Conservation (phyloP, 2,113 vertebrate genomes). For the Petaurus breviceps region DNA sequence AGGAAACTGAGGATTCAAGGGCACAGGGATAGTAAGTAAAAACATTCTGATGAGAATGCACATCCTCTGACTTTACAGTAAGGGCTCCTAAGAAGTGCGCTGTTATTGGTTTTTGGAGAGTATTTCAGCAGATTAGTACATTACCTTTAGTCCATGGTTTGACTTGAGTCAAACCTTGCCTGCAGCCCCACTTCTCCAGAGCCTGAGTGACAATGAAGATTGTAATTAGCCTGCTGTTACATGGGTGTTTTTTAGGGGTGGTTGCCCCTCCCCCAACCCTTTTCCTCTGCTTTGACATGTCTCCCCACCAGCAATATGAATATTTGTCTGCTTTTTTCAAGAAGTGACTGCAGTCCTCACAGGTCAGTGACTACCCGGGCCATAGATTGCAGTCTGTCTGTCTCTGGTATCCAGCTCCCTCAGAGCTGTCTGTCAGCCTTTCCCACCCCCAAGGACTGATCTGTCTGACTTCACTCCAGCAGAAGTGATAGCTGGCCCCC, state of each 20-base stretch:
- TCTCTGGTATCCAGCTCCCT: not conserved
- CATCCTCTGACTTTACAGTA: not conserved
- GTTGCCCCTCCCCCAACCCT: not conserved
- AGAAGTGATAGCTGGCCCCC: not conserved
- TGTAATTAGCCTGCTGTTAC: not conserved
- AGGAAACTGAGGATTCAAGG: not conserved
- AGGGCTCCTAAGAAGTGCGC: not conserved
- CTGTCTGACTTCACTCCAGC: not conserved
- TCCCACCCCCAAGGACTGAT: not conserved
- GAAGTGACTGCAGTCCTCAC: not conserved
- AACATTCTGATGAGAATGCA: not conserved
- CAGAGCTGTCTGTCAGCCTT: not conserved
- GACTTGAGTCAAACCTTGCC: not conserved
- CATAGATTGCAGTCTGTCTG: too few relatives aligned
- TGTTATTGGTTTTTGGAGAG: not conserved
- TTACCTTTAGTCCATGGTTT: not conserved
- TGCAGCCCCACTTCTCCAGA: not conserved
- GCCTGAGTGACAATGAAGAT: not conserved
- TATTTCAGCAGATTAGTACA: not conserved
- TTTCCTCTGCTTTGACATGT: not conserved
- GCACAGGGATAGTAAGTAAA: not conserved
- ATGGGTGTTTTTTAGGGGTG: not conserved
- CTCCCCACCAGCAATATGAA: not conserved
- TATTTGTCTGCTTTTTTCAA: not conserved
- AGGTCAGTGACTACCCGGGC: not conserved